Percentiles rank a stretch among this genome's conserved stretches.
Conservation (phyloP, 2,113 vertebrate genomes). For the Tragelaphus strepsiceros region DNA sequence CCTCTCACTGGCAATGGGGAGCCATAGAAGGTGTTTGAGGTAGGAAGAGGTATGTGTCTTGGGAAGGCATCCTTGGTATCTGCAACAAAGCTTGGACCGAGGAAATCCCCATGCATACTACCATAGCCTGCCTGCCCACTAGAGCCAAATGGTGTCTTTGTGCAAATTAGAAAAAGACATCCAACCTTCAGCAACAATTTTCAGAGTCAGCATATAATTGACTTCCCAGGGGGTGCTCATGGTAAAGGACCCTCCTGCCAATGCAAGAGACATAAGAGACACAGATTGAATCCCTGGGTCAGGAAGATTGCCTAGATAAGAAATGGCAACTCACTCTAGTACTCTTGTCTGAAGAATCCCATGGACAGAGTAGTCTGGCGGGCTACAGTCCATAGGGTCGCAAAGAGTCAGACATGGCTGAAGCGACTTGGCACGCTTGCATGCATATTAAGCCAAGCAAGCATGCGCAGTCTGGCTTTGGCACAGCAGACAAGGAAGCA, state of each 20-base stretch:
- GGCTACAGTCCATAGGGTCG: not conserved
- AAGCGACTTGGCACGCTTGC: not conserved
- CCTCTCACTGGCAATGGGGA: not conserved
- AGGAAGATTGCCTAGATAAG: accelerated
- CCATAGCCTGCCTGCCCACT: not conserved
- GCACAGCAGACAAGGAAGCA: not conserved
- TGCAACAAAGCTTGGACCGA: not conserved
- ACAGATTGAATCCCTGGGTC: not conserved
- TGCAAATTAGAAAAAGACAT: not conserved
- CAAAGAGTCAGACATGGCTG: not conserved
- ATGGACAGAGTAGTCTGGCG: not conserved
- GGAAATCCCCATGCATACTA: not conserved
- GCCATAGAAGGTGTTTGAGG: not conserved
- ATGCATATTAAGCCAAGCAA: not conserved
- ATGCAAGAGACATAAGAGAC: not conserved
- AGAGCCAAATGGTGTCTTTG: not conserved
- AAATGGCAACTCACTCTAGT: not conserved
- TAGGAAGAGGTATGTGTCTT: not conserved
- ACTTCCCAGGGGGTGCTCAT: not conserved
- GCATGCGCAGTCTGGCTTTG: not conserved
- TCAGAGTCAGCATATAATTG: too few relatives aligned
- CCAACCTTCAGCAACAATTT: not conserved
- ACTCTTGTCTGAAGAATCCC: not conserved
- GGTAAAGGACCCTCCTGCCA: not conserved
- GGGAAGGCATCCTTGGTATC: not conserved